Percentiles rank a stretch among this genome's conserved stretches.
Evolutionary conservation across 2,113 vertebrate genomes (phyloP).

Genomic region (Corapipo altera): DNA sequence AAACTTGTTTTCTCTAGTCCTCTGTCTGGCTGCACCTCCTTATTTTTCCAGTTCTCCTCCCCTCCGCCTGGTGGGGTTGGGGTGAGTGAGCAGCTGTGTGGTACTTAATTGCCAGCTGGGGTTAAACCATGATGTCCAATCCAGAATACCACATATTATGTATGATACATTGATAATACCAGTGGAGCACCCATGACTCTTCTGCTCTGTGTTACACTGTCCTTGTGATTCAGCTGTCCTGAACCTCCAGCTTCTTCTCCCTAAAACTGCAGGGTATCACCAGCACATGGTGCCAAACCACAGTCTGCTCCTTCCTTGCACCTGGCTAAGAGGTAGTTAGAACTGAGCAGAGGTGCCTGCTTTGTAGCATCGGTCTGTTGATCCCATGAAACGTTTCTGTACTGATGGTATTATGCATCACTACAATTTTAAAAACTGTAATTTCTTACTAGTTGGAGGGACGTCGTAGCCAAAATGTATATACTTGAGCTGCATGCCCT

Average conservation of each 20-base stretch:
- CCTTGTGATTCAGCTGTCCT: background rate
- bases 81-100: background rate
- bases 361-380: background rate
- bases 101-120: background rate
- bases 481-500: background rate
- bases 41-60: background rate
- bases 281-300: background rate
- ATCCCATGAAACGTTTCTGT: background rate
- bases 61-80: rapidly evolving
- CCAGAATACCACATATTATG: background rate
- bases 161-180: background rate
- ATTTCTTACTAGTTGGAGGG: background rate
- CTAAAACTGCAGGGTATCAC: background rate
- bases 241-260: background rate
- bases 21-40: background rate
- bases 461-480: background rate
- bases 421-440: background rate
- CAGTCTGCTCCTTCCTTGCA: background rate
- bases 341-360: background rate
- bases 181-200: background rate
- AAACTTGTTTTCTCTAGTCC: background rate
- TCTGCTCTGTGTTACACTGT: background rate
- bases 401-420: background rate
- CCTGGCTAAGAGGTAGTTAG: background rate
- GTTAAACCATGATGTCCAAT: background rate